A percentile compares a stretch with the other conserved stretches of the same genome.
Evolutionary conservation across 30 jellyfish, hydroid and myxozoan genomes (phyloP).

Genomic region (Morbakka virulenta): DNA sequence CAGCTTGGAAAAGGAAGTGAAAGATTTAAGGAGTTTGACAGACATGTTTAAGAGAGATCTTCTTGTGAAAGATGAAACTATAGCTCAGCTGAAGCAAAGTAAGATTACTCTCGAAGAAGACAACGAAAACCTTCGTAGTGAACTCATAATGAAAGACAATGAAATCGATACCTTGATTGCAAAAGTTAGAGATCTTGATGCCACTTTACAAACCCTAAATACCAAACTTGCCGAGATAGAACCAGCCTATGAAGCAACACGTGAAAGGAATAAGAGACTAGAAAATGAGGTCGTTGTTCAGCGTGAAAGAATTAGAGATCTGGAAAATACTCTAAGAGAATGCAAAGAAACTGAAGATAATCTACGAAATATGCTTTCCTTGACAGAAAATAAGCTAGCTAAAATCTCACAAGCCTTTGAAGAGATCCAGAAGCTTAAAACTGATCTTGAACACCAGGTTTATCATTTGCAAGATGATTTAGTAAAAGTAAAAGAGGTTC

Average conservation of each 20-base stretch:
- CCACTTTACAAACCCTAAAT: constrained; percentile 60
- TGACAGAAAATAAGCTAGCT: constrained; percentile 72
- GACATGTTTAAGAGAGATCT: constrained; percentile 74
- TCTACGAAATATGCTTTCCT: constrained; percentile 50
- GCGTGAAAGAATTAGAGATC: constrained; percentile 72
- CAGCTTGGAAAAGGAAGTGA: constrained; percentile 60
- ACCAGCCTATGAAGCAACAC: constrained; percentile 89
- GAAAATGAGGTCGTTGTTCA: constrained; percentile 71
- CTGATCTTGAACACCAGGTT: constrained; percentile 62
- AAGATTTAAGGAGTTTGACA: constrained; percentile 53
- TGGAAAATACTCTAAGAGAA: constrained; percentile 81
- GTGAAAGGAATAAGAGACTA: constrained; percentile 72
- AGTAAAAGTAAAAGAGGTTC: constrained; percentile 32
- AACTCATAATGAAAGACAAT: constrained; percentile 61
- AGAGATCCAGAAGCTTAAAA: constrained; percentile 65
- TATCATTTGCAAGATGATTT: constrained; percentile 63
- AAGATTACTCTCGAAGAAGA: constrained; percentile 73
- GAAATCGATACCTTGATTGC: constrained; percentile 73
- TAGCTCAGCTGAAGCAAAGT: constrained; percentile 60
- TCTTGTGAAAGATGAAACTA: constrained; percentile 64
- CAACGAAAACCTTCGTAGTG: constrained; percentile 70
- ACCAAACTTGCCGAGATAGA: constrained; percentile 90
- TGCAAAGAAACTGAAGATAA: constrained; percentile 77
- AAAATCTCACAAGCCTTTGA: constrained; percentile 85
- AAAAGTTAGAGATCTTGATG: constrained; percentile 76